Evolutionary conservation across 2,888 invertebrate genomes (phyloP).

Genomic region (Orchesella flavescens): DNA sequence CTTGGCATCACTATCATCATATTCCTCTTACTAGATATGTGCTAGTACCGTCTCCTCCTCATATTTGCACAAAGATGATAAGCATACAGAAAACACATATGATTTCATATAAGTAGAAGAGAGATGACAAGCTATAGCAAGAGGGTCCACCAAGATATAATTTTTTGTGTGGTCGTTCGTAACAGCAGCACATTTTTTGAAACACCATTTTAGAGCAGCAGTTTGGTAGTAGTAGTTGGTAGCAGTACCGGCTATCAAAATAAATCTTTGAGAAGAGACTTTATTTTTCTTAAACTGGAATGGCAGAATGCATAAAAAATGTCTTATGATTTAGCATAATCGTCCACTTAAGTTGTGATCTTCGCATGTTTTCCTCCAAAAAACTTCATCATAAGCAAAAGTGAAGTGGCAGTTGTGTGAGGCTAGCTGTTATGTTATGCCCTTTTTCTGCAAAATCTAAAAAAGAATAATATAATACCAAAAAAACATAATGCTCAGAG

Average conservation of each 20-base stretch:
- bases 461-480: background rate
- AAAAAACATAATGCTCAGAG: constrained; percentile 5
- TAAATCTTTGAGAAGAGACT: constrained; percentile 35
- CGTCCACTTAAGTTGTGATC: constrained; percentile 17
- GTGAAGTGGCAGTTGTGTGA: background rate
- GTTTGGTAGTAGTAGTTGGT: too few relatives aligned
- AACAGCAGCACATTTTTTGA: too few relatives aligned
- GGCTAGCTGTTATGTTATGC: background rate
- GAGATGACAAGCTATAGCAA: background rate
- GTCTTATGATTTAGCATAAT: constrained; percentile 49
- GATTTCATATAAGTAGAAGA: background rate
- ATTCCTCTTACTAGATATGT: too few relatives aligned
- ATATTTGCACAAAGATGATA: too few relatives aligned
- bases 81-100: background rate
- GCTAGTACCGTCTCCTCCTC: too few relatives aligned
- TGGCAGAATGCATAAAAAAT: constrained; percentile 35
- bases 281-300: background rate
- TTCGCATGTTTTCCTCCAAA: background rate
- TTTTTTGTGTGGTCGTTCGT: too few relatives aligned
- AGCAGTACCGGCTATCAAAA: constrained; percentile 4
- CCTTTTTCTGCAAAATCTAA: constrained; percentile 4
- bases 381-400: background rate
- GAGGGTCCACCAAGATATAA: background rate
- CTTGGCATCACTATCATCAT: constrained; percentile 12
- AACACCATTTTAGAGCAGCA: too few relatives aligned